Conservation (phyloP, 2,113 vertebrate species). For the Hemichromis elongatus region DNA sequence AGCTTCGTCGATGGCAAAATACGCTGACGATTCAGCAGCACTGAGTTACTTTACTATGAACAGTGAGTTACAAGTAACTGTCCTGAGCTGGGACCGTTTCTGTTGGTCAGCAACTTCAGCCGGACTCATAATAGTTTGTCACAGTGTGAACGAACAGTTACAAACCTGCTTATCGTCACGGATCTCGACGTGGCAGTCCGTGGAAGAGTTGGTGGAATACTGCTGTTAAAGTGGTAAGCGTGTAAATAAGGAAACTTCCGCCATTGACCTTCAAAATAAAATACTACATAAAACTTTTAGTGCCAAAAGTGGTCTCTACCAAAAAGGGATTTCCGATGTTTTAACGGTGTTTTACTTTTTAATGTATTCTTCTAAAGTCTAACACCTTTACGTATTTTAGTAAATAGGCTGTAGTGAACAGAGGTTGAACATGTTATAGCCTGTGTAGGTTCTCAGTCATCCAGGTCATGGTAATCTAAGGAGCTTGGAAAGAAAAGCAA, state of each 20-base stretch:
- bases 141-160: background rate
- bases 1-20: background rate
- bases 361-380: background rate
- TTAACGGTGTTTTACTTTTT: background rate
- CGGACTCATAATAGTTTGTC: background rate
- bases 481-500: background rate
- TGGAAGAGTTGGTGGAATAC: background rate
- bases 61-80: background rate
- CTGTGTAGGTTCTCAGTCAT: background rate
- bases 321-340: background rate
- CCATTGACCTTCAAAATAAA: conserved; percentile 27
- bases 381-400: background rate
- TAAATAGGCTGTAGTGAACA: background rate
- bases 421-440: background rate
- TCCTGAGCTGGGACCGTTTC: background rate
- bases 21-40: background rate
- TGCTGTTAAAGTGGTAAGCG: background rate
- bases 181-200: conserved; percentile 39
- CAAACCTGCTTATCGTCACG: background rate
- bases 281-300: background rate
- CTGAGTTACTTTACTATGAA: background rate
- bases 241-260: background rate
- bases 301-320: background rate
- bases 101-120: background rate
- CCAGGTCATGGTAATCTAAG: background rate